Evolutionary conservation across 1,140 invertebrate species (phyloP).

Genomic region (Pseudomyrmex flavicornis): DNA sequence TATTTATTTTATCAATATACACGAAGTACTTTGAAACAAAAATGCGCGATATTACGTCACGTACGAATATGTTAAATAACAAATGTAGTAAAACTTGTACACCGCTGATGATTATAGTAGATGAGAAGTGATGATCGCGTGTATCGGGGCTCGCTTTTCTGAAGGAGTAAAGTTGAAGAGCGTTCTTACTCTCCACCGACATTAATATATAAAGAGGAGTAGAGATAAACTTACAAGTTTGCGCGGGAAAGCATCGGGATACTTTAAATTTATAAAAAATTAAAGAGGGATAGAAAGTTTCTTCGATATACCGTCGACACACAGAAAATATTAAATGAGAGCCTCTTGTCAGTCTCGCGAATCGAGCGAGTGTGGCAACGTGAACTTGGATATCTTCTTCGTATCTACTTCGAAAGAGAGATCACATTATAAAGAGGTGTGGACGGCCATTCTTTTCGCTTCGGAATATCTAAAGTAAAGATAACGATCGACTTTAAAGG

Average conservation of each 20-base stretch:
- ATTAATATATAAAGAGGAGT: conserved; percentile 21
- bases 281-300: background rate
- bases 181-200: background rate
- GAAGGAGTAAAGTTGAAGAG: conserved; percentile 31
- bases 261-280: conserved; percentile 3
- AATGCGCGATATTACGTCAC: no score
- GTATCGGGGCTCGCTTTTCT: conserved; percentile 16
- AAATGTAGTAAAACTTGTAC: background rate
- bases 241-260: conserved; percentile 5
- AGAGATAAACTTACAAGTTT: conserved; percentile 35
- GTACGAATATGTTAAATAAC: no score
- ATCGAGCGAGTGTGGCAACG: background rate
- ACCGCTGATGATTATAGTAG: background rate
- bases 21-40: no score
- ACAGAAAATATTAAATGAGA: background rate
- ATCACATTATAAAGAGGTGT: background rate
- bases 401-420: background rate
- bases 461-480: conserved; percentile 1
- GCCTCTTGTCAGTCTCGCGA: background rate
- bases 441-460: background rate
- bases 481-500: conserved; percentile 19
- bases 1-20: background rate
- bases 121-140: background rate
- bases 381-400: background rate
- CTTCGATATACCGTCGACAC: background rate